phyloP scores from a whole-genome alignment of 2,113 vertebrate genomes.

The Hippoglossus stenolepis region DNA sequence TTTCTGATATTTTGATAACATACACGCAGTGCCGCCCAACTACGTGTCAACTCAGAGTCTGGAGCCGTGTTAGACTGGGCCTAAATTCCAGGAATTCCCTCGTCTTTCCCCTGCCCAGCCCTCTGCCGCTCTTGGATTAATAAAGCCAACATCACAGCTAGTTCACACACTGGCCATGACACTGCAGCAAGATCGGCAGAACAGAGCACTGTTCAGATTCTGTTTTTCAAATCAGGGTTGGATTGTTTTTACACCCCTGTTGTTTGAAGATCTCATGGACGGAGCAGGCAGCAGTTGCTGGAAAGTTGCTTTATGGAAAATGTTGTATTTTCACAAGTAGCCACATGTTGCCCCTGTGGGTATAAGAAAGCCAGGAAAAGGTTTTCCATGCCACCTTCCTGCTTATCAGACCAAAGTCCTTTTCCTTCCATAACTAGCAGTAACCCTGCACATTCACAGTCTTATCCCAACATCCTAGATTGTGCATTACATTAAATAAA shows the following conservation, averaged over 20 bases:
- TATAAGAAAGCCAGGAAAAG: not conserved
- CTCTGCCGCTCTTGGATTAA: constrained; percentile 66
- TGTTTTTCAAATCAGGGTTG: not conserved
- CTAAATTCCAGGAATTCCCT: constrained; percentile 73
- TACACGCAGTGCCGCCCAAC: not conserved
- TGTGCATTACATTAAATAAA: not conserved
- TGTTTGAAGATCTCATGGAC: no score
- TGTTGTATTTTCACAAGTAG: not conserved
- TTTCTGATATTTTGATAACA: not conserved
- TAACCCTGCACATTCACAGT: not conserved
- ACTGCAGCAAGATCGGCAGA: constrained; percentile 3
- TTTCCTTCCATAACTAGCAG: not conserved
- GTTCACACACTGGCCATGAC: constrained; percentile 69
- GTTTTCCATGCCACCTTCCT: not conserved
- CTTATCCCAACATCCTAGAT: not conserved
- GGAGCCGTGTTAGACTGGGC: not conserved
- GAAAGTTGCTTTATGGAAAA: not conserved
- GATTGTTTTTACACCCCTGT: no score
- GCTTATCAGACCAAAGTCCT: not conserved
- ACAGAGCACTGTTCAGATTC: not conserved
- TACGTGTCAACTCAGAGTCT: not conserved
- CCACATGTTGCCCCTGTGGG: not conserved
- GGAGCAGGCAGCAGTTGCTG: not conserved
- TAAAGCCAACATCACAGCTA: constrained; percentile 69
- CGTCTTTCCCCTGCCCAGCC: constrained; percentile 14